Conservation (phyloP, 1,140 invertebrate genomes). For the Homalodisca vitripennis region DNA sequence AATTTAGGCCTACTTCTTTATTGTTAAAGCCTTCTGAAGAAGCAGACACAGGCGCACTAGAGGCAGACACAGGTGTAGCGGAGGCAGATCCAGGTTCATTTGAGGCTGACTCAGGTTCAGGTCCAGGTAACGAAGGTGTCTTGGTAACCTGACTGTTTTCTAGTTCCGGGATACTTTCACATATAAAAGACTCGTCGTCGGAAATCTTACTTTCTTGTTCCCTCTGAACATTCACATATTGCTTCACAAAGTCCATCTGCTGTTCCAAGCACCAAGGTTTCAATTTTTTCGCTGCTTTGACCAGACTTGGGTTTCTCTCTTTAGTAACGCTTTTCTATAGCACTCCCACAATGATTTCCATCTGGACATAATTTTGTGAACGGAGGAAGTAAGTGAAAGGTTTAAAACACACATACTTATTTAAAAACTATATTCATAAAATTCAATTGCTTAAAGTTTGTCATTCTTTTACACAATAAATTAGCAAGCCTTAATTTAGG, state of each 20-base stretch:
- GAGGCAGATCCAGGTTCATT: too few relatives aligned
- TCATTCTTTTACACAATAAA: conserved; percentile 14
- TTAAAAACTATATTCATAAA: too few relatives aligned
- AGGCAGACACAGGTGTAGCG: neutral
- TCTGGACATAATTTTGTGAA: too few relatives aligned
- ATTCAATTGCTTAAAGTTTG: conserved; percentile 24
- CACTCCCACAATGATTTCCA: conserved; percentile 33
- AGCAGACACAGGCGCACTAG: neutral
- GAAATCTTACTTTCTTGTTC: conserved; percentile 17
- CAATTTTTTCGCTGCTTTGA: conserved; percentile 1
- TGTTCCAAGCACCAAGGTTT: conserved; percentile 32
- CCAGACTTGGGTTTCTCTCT: conserved; percentile 28
- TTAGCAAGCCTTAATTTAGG: conserved; percentile 29
- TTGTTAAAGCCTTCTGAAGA: too few relatives aligned
- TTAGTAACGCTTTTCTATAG: conserved; percentile 28
- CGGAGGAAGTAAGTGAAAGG: too few relatives aligned
- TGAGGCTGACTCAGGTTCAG: too few relatives aligned
- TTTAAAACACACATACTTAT: too few relatives aligned
- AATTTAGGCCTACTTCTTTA: neutral
- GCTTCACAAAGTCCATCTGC: conserved; percentile 31
- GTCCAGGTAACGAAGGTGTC: too few relatives aligned
- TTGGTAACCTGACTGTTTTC: too few relatives aligned
- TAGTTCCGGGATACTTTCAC: conserved; percentile 11
- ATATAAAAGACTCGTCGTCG: neutral
- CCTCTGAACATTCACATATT: conserved; percentile 8